Base-by-base conservation (phyloP, 2,797 vertebrate species). In the Ctenopoma kingsleyae region DNA sequence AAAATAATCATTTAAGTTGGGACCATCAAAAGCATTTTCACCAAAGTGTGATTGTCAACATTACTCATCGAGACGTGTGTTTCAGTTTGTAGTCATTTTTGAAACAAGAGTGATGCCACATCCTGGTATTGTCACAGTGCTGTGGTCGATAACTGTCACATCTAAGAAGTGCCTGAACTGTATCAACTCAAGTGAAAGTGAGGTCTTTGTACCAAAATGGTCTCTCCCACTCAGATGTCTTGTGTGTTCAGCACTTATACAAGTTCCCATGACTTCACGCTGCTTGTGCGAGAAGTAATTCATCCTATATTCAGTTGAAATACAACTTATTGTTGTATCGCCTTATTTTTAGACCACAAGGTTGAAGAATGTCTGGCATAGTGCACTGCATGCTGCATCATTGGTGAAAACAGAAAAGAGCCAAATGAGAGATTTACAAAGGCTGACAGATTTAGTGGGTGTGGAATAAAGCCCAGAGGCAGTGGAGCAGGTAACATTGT, bases 401-500 rank as follows among this genome's bases (percentile, higher is more conserved):
- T 63, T 67, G 46, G 25, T 22, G n/a, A 1, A 56, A 67, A 57
- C 60, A 11, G 20, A 32, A 38, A 32, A 46, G 50, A 41, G 44
- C 22, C 23, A 50, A 46, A 57, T 32, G 30, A 5, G 77, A 75
- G 38, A 6, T 19, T 11, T 60, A 1, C 65, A 62, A 53, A 70
- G 71, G 61, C 73, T 16, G 62, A 47, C 61, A 54, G 80, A 40
- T 78, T 79, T 67, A 77, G 76, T 82, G 76, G 75, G 83, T 84
- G 88, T 85, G 88, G 89, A 90, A 91, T 84, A 87, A 88, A 80
- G 83, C 88, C 90, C 81, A 13, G 87, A 84, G 87, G 92, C 87
- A 86, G 78, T 56, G 82, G 81, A 87, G 90, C 83, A 85, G 87
- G 82, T 91, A 87, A 83, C 86, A 84, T 82, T 88, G 85, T 92